Evolutionary conservation across 2,888 invertebrate species (phyloP).

Genomic region (Macropis europaea): DNA sequence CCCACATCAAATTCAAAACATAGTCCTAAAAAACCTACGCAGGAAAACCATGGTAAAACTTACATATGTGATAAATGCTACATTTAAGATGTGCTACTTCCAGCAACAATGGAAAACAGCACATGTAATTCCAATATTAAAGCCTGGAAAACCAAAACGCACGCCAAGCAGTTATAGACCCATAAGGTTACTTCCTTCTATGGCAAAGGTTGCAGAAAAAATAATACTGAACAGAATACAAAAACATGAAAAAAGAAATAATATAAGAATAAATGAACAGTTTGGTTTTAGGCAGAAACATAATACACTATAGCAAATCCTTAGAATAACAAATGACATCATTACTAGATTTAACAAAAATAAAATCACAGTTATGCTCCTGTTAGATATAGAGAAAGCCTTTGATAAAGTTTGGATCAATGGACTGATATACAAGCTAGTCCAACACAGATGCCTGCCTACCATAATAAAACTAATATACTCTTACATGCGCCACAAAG

Average conservation of each 20-base stretch:
- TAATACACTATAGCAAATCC: conserved; percentile 63
- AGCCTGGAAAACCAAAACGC: conserved; percentile 33
- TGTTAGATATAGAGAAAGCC: conserved; percentile 72
- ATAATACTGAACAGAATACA: conserved; percentile 42
- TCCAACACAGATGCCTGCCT: too few relatives aligned
- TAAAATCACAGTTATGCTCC: conserved; percentile 59
- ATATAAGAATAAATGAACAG: conserved; percentile 43
- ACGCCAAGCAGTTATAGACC: conserved; percentile 36
- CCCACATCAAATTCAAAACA: too few relatives aligned
- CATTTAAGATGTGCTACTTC: conserved; percentile 3
- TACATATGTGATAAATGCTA: too few relatives aligned
- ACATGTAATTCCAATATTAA: conserved; percentile 27
- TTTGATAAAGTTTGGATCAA: conserved; percentile 71
- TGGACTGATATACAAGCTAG: too few relatives aligned
- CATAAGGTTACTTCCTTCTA: conserved; percentile 35
- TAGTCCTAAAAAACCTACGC: conserved; percentile 11
- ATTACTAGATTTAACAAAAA: conserved; percentile 58
- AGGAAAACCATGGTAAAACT: conserved; percentile 7
- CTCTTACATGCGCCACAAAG: too few relatives aligned
- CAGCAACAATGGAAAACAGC: conserved; percentile 33
- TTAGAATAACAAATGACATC: conserved; percentile 59
- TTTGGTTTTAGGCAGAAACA: conserved; percentile 68
- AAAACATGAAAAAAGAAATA: conserved; percentile 30
- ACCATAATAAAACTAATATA: too few relatives aligned
- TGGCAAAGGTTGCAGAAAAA: conserved; percentile 41